Evolutionary conservation across 2,797 vertebrate genomes (phyloP).

Genomic region (Cossypha polioptera): DNA sequence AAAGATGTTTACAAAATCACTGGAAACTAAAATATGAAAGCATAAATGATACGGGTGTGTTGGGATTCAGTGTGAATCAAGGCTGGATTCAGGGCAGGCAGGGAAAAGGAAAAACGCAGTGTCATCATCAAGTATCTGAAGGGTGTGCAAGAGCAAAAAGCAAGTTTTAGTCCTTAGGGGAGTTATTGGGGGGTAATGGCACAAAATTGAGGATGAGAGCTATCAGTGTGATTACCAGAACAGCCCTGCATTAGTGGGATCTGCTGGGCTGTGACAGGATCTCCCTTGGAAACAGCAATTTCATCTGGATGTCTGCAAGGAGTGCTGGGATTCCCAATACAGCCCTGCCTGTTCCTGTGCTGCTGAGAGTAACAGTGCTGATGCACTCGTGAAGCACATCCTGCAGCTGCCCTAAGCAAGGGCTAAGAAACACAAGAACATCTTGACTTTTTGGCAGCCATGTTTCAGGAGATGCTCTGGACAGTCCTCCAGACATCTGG

Average conservation of each 20-base stretch:
- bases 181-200: not conserved
- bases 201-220: not conserved
- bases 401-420: not conserved
- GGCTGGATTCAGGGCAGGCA: not conserved
- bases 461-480: not conserved
- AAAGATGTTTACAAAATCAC: not conserved
- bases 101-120: not conserved
- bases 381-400: accelerated
- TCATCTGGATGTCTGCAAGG: not conserved
- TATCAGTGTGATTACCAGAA: not conserved
- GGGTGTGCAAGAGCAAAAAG: not conserved
- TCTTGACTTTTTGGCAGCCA: not conserved
- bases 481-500: not conserved
- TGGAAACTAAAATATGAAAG: not conserved
- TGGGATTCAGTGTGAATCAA: not conserved
- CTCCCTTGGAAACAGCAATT: not conserved
- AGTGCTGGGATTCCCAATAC: not conserved
- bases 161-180: not conserved
- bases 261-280: not conserved
- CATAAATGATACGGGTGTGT: not conserved
- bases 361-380: not conserved
- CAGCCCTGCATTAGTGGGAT: not conserved
- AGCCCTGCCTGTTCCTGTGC: not conserved
- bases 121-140: not conserved
- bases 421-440: not conserved